Evolutionary conservation across 2,113 vertebrate species (phyloP), one percentile per base, ranked within the genome.

Genomic region (Serilophus lunatus): DNA sequence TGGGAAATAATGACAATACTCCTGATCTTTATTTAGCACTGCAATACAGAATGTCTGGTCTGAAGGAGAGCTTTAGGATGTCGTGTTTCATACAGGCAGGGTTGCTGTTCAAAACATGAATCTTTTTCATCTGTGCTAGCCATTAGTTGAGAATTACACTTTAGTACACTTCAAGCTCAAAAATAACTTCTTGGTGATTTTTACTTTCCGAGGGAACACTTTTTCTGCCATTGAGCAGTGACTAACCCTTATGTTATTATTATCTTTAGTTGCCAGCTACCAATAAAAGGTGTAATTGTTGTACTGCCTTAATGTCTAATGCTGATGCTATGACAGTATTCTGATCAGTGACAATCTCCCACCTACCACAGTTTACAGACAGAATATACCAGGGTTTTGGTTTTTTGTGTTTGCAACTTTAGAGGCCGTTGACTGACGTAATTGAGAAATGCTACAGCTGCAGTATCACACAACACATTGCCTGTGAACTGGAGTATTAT

Each of bases 381-480:
- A 23, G 68, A 96, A 95, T 89, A 88, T 29, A 72, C 13, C 7
- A n/a, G n/a, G n/a, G n/a, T 40, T 28, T 53, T 79, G 15, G 3
- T 23, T 71, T 87, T 93, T 76, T 59, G 5, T 77, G 44, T 94
- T 95, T 94, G 76, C 75, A 93, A n/a, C 78, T 97, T 94, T n/a
- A 45, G 84, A 77, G 91, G 60, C 68, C 95, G 72, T 86, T 94
- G 90, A 87, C 66, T 57, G 35, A 94, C 97, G 64, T 40, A 84
- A 89, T n/a, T 91, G 70, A 97, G 95, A 96, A 90, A 38, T 72
- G n/a, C 63, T n/a, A 59, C 91, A 91, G 89, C 45, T 88, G 83
- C 36, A 90, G 59, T 56, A 89, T 63, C 38, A 25, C 53, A 65
- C 57, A 94, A 91, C 65, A 71, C 38, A 84, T 60, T 94, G 82